A percentile compares a stretch with the other conserved stretches of the same genome.
Evolutionary conservation across 2,797 vertebrate genomes (phyloP).

Genomic region (Psittacula derbiana): DNA sequence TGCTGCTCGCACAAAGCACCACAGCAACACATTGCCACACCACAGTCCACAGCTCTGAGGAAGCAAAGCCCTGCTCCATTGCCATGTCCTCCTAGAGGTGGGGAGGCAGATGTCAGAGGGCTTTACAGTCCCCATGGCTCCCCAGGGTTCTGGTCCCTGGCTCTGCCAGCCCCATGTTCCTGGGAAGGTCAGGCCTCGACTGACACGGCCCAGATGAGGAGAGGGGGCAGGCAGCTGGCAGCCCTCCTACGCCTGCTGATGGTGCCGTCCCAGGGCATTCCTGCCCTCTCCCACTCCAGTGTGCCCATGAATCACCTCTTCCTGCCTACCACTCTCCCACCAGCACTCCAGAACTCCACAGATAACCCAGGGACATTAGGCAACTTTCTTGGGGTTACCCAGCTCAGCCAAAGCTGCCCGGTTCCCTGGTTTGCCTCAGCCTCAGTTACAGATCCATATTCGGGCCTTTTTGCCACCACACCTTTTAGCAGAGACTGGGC

Average conservation of each 20-base stretch:
- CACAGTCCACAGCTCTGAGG: slow-evolving; percentile 75
- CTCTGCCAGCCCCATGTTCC: not conserved
- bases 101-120: not conserved
- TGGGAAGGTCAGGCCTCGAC: not conserved
- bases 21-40: slow-evolving; percentile 77
- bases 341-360: not conserved
- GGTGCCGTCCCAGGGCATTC: not conserved
- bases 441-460: not conserved
- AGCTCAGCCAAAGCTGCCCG: not conserved
- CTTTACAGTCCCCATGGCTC: not conserved
- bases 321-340: not conserved
- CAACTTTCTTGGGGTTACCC: not conserved
- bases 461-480: not conserved
- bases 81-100: slow-evolving; percentile 68
- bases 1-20: slow-evolving; percentile 29
- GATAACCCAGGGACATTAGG: not conserved
- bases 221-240: not conserved
- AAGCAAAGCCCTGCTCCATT: slow-evolving; percentile 55
- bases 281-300: not conserved
- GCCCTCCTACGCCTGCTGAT: not conserved
- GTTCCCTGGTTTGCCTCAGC: not conserved
- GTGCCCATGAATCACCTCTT: not conserved
- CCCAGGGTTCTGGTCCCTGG: not conserved
- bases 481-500: not conserved
- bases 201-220: not conserved